Base-by-base conservation (phyloP, 2,888 invertebrate species). In the Notocelia uddmanniana region DNA sequence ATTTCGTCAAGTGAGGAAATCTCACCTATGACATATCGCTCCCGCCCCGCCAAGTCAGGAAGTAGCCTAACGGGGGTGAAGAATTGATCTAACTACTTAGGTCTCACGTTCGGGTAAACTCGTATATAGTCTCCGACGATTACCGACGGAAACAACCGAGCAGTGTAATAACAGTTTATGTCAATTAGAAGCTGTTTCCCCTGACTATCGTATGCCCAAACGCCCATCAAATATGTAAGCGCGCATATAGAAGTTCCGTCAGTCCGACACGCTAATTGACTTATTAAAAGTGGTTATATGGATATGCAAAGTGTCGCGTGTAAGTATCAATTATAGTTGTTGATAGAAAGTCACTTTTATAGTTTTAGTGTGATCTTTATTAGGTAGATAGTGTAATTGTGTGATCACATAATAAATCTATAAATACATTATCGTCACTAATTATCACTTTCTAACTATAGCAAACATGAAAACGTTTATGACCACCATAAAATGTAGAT, bases 161-260 rank as follows among this genome's bases (percentile, higher is more conserved):
- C 5, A 26, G 26, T 26, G 41, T 41, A 41, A 41, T 34, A 37
- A 19, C 5, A 37, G 34, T 37, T 19, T 59, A 15, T 15, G 23
- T 45, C 45, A 60, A n/a, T 60, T 59, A 41, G 8, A 21, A 59
- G 41, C 41, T 55, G 23, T 45, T 45, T 3, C 23, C 45, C 15
- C 10, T 13, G 23, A 13, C 23, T 18, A n/a, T 45, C 26, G 18
- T 18, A 60, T 13, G 60, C 23, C 45, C 26, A 60, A 11, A 60
- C 6, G 60, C 23, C 45, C 26, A 60, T 60, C 60, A 60, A 58
- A 58, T 34, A 57, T 57, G 57, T 59, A 59, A 37, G 59, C 41
- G 45, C 23, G 60, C n/a, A n/a, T 3, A 45, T 3, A 45, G n/a
- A 0, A 23, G 31, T 55, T 31, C 31, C 34, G 34, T 18, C n/a